Evolutionary conservation across 2,113 vertebrate species (phyloP), one percentile per base, ranked within the genome.

Genomic region (Cairina moschata): DNA sequence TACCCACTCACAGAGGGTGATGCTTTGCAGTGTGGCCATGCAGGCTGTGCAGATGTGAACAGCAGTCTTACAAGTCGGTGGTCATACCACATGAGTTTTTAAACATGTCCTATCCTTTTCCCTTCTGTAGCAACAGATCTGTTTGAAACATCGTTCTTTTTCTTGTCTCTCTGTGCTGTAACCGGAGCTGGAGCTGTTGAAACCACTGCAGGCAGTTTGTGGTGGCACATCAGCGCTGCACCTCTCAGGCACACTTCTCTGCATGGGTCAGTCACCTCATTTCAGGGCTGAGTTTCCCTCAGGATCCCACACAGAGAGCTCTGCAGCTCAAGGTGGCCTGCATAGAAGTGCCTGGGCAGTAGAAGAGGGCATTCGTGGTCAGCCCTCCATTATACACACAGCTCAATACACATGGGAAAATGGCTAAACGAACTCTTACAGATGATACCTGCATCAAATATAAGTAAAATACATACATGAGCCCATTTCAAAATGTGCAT

Each of bases 201-300:
- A 76, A 32, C 9, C 72, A 55, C 59, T 0, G 0, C 0, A 0
- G 40, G n/a, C 55, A 42, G 23, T 17, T 32, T 59, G 0, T 18
- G 29, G 11, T 60, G 4, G 31, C 1, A 13, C 25, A 1, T 4
- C 2, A 1, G 40, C 38, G 50, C 80, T 4, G 8, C 38, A 81
- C 18, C 21, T 16, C 71, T 72, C 0, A 0, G 38, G 34, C 55
- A 62, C 8, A 0, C 25, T 29, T 62, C 56, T 0, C 1, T 34
- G 56, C 8, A 1, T 31, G 18, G 36, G 32, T 46, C 3, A 0
- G 73, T 34, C 9, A 4, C 66, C 59, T 8, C 17, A 3, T 8
- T 44, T 25, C 1, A 2, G 66, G 60, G 48, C 42, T 78, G 60
- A 13, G 6, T 75, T 55, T 90, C 60, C 60, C 89, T 56, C 10